A percentile compares a stretch with the other conserved stretches of the same genome.
Evolutionary conservation across 2,797 vertebrate species (phyloP).

Genomic region (Parauchenoglanis punctatus): DNA sequence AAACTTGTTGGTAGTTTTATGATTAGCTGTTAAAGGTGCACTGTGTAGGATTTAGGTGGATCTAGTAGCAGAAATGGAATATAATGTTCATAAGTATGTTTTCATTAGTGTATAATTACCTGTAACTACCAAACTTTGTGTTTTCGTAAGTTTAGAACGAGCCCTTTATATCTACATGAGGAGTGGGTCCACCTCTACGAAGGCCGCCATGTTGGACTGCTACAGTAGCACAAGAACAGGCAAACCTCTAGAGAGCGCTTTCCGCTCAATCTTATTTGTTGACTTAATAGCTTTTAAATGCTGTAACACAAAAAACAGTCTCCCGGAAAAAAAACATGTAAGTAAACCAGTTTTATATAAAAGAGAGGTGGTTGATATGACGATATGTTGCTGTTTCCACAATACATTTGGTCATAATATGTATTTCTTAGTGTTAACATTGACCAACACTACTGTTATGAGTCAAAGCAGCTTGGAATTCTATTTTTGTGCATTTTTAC

Average conservation of each 20-base stretch:
- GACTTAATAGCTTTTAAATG: not conserved
- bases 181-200: too few species aligned
- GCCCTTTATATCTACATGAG: too few species aligned
- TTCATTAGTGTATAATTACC: too few species aligned
- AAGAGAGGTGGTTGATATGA: not conserved
- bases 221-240: too few species aligned
- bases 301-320: not conserved
- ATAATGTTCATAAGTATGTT: not conserved
- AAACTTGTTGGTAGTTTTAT: not conserved
- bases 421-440: not conserved
- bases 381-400: not conserved
- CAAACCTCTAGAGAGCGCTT: too few species aligned
- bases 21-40: not conserved
- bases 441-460: not conserved
- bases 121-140: too few species aligned
- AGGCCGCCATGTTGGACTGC: too few species aligned
- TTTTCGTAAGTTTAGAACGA: too few species aligned
- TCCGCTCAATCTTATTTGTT: not conserved
- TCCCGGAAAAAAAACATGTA: not conserved
- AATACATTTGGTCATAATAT: not conserved
- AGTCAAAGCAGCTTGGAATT: not conserved
- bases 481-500: not conserved
- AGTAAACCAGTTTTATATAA: not conserved
- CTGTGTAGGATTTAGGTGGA: too few species aligned
- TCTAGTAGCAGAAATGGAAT: too few species aligned